These are phyloP conservation scores for Penaeus vannamei DNA, from an alignment of 1,140 invertebrate genomes.

Conservation along the genomic window DNA sequence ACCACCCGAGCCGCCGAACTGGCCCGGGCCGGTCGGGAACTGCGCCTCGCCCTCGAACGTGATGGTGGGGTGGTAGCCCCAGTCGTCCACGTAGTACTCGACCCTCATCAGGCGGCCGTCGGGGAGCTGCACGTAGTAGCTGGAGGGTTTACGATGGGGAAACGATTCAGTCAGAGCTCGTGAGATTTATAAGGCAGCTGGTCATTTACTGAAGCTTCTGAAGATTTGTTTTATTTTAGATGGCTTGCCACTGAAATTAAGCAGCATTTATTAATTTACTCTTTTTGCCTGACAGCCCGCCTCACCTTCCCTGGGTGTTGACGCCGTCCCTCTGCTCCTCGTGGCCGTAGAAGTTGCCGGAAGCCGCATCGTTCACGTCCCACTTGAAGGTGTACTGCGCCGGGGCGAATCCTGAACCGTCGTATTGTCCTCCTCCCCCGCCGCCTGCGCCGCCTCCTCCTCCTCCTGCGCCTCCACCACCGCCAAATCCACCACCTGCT, in stretches of 20 bases:
- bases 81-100: constrained; percentile 41
- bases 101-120: constrained; percentile 29
- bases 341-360: constrained; percentile 47
- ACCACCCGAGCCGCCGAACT: not conserved
- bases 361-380: constrained; percentile 28
- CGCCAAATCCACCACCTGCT: too few species aligned
- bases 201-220: too few species aligned
- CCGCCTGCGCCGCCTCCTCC: too few species aligned
- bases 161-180: too few species aligned
- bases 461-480: too few species aligned
- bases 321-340: constrained; percentile 40
- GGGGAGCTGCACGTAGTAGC: constrained; percentile 48
- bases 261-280: too few species aligned
- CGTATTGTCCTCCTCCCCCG: too few species aligned
- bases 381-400: constrained; percentile 46
- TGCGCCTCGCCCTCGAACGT: constrained; percentile 43
- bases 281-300: not conserved
- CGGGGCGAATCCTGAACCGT: not conserved
- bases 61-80: constrained; percentile 45
- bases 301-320: constrained; percentile 45
- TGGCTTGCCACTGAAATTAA: too few species aligned
- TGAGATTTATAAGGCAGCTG: too few species aligned
- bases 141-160: not conserved
- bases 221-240: too few species aligned
- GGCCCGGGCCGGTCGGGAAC: not conserved